phyloP scores from a whole-genome alignment of 2,888 invertebrate genomes.

The Pristionchus fissidentatus region DNA sequence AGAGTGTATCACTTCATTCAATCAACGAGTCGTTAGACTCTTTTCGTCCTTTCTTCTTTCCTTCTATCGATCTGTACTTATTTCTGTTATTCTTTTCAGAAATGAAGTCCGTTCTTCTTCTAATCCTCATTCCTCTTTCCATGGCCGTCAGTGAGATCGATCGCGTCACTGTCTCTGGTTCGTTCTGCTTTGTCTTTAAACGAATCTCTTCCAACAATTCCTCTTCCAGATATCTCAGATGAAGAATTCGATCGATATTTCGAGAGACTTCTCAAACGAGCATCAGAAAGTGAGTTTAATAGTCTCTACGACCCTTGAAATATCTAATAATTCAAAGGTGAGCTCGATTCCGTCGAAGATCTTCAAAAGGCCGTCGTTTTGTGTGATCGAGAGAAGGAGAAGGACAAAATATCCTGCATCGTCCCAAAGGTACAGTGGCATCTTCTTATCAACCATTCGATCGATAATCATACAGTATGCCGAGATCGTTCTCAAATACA shows the following conservation, averaged over 20 bases:
- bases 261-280: neutral
- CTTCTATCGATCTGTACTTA: too few relatives aligned
- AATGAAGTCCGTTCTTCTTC: neutral
- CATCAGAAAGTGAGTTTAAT: neutral
- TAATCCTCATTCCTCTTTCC: neutral
- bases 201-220: neutral
- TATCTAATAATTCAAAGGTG: neutral
- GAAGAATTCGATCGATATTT: slow-evolving; percentile 12
- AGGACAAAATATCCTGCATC: slow-evolving; percentile 9
- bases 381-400: neutral
- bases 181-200: neutral
- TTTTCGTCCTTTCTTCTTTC: neutral
- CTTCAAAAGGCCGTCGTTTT: neutral
- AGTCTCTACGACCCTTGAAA: neutral
- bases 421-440: neutral
- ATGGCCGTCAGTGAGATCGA: neutral
- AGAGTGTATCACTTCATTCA: neutral
- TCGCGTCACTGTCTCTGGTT: neutral
- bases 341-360: neutral
- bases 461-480: slow-evolving; percentile 13
- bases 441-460: neutral
- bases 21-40: neutral
- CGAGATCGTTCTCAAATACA: neutral
- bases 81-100: neutral
- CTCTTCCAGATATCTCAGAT: neutral